Evolutionary conservation across 53 echinoderm and acorn worm genomes (phyloP), one percentile per base, ranked within the genome.

Genomic region (Henricia sp.): DNA sequence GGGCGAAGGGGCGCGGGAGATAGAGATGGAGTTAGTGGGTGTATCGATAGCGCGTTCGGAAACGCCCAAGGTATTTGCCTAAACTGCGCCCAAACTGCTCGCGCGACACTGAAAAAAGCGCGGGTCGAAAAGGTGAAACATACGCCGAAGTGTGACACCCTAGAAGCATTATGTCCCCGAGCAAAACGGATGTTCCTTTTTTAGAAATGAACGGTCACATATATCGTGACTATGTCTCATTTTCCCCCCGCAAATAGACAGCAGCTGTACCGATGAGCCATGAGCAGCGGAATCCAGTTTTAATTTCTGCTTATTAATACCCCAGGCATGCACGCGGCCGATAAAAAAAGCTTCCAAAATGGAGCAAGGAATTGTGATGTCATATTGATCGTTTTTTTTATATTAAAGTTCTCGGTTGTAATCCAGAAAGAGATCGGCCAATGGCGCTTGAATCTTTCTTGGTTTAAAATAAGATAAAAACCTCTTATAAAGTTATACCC

Each of bases 261-360:
- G 80, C 80, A 80, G 80, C 80, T 80, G 80, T 64, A 62, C 63
- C 29, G 80, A 64, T 80, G 48, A 0, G 64, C 80, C 35, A 0
- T 19, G 24, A 64, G 80, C 64, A 64, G 1, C 25, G 8, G 64
- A 48, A 48, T 50, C 34, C 17, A 50, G 37, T 70, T 68, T 80
- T 80, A 80, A 80, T 80, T 80, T 64, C 80, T 48, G 16, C 63
- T 64, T 80, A 65, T 42, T 63, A 9, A 64, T 41, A 80, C 80
- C 64, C 41, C 2, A 34, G 80, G 75, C 75, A 58, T 26, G 73
- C 29, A 60, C 19, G 32, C 36, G 64, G 38, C 24, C 52, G 34
- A 19, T 23, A 73, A n/a, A 9, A 19, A 55, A 50, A 55, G 29
- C 55, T 17, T 36, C 29, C 14, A 3, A 36, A 35, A 54, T 53